phyloP scores from a whole-genome alignment of 2,113 vertebrate species.

The Anhinga rufa region DNA sequence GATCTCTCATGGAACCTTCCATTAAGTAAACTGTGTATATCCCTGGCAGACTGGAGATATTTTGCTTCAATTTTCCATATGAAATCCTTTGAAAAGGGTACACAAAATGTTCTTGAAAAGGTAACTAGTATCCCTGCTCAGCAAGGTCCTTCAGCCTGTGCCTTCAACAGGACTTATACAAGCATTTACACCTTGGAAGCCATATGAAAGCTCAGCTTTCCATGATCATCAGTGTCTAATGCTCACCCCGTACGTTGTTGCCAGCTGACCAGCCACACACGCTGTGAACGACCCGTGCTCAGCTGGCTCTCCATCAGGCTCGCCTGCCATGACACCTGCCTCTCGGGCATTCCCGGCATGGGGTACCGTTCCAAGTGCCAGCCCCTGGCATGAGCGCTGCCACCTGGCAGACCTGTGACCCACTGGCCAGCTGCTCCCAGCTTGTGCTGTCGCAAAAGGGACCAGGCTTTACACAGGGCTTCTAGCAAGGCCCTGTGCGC shows the following conservation, averaged over 20 bases:
- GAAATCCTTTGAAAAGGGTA: neutral
- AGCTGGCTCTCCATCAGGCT: neutral
- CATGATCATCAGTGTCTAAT: neutral
- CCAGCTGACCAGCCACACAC: neutral
- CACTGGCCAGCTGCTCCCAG: neutral
- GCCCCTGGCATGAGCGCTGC: rapidly evolving
- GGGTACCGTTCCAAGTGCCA: neutral
- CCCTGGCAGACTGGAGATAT: neutral
- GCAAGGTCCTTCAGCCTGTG: neutral
- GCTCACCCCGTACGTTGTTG: rapidly evolving
- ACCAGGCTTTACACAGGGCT: neutral
- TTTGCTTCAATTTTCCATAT: neutral
- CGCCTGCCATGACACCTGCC: neutral
- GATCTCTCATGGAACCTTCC: neutral
- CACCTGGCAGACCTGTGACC: neutral
- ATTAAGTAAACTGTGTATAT: neutral
- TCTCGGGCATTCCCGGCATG: neutral
- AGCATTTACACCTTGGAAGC: neutral
- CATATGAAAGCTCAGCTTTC: neutral
- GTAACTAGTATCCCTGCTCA: neutral
- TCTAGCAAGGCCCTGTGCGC: neutral
- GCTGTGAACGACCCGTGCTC: neutral
- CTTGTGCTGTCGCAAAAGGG: neutral
- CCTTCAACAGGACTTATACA: neutral
- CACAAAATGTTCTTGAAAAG: neutral